Evolutionary conservation across 2,113 vertebrate genomes (phyloP), one percentile per base, ranked within the genome.

Genomic region (Plestiodon gilberti): DNA sequence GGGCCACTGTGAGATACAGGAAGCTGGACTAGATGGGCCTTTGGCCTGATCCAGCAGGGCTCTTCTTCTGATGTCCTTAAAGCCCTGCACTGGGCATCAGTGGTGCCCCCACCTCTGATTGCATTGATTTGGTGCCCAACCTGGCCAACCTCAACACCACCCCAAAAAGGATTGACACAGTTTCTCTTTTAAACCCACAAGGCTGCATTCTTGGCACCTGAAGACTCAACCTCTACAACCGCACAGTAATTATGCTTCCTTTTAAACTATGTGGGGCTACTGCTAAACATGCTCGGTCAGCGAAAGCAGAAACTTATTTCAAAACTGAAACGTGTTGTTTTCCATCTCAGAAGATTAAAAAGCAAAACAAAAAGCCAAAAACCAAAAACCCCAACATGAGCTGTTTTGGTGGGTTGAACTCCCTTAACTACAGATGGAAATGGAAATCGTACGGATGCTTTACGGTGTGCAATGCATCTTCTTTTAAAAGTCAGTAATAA

Each of bases 191-290:
- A 48, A 48, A 48, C 8, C 43, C 43, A 48, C 8, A 89, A 90
- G 79, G 79, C 83, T 93, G 82, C 33, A 71, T 87, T 84, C 83
- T 65, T 13, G 78, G 83, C 82, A 74, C 87, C 90, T 78, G 90
- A 92, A 87, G 91, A 90, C 92, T 94, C 89, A 90, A 93, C 92
- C 92, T 79, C 48, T 89, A 84, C 84, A 93, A 93, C 94, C 94
- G 89, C 84, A 84, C 90, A 89, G 80, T 84, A 80, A 94, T 95
- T 94, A 89, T 35, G 82, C 79, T 6, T 40, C 75, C 75, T 87
- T 94, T 90, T 90, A 81, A 90, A 89, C 88, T 17, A 78, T 82
- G 22, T 30, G n/a, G 80, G 85, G 78, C 76, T 92, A 70, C 90
- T 59, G 14, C 71, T 83, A 89, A 93, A 89, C 88, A 77, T 85